These are phyloP conservation scores for Anarsia innoxiella DNA, from an alignment of 2,888 invertebrate species.

Conservation along the genomic window DNA sequence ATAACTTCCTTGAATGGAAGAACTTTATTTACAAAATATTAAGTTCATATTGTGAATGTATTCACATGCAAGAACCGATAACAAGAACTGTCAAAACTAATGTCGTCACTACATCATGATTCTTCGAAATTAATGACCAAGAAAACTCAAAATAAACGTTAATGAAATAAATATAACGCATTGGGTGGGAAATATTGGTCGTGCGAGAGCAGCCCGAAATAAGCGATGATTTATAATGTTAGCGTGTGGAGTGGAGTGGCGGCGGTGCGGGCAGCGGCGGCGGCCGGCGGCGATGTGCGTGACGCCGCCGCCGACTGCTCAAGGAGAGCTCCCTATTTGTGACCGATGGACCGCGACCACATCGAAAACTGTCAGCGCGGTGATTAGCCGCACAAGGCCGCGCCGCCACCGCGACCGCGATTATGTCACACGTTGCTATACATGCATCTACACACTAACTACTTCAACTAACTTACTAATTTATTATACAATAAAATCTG, in stretches of 20 bases:
- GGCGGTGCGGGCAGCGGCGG: neutral
- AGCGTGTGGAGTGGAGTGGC: neutral
- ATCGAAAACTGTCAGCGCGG: neutral
- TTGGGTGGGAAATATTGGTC: conserved; percentile 5
- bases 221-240: conserved; percentile 13
- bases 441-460: no score
- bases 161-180: conserved; percentile 18
- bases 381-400: neutral
- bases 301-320: neutral
- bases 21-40: no score
- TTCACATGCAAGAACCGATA: no score
- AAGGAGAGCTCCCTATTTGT: neutral
- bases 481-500: no score
- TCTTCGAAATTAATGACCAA: conserved; percentile 10
- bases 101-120: no score
- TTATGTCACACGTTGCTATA: no score
- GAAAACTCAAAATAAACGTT: conserved; percentile 16
- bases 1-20: no score
- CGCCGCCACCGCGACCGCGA: neutral
- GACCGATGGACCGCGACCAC: neutral
- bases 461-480: no score
- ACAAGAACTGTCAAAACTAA: no score
- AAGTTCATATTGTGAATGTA: no score
- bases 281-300: neutral
- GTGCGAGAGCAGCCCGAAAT: conserved; percentile 7